These are phyloP conservation scores for Barbus barbus DNA, from an alignment of 2,113 vertebrate species.

Conservation along the genomic window DNA sequence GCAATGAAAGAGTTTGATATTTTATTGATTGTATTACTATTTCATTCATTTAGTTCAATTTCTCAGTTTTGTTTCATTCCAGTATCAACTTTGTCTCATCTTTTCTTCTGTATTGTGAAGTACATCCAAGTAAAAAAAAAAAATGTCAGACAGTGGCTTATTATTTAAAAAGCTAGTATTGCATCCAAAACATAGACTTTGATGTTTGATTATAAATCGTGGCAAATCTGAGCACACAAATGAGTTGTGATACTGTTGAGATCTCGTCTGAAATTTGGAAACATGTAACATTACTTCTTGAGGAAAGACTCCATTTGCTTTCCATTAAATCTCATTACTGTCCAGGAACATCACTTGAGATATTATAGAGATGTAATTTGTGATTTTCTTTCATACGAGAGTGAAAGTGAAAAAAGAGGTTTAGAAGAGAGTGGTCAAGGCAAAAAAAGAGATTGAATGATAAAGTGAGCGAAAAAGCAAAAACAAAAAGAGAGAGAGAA, in stretches of 20 bases:
- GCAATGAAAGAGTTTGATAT: not conserved
- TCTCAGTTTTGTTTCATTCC: not conserved
- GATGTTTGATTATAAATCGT: not conserved
- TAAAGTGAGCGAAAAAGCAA: too few relatives aligned
- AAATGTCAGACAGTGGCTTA: not conserved
- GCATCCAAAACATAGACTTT: not conserved
- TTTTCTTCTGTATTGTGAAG: not conserved
- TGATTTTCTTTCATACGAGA: conserved; percentile 17
- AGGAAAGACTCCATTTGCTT: not conserved
- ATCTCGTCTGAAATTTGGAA: not conserved
- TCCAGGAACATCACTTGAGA: not conserved
- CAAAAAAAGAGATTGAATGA: not conserved
- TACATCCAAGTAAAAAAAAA: not conserved
- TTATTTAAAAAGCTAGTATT: not conserved
- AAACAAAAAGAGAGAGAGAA: too few relatives aligned
- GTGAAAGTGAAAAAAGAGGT: conserved; percentile 24
- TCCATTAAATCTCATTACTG: not conserved
- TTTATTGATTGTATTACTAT: not conserved
- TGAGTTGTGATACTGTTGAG: not conserved
- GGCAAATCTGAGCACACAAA: not conserved
- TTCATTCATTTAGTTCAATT: not conserved
- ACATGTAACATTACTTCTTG: not conserved
- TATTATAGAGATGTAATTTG: not conserved
- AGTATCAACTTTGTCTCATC: not conserved
- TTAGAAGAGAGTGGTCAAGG: not conserved